phyloP scores from a whole-genome alignment of 2,888 invertebrate species.

The Latheticus oryzae region DNA sequence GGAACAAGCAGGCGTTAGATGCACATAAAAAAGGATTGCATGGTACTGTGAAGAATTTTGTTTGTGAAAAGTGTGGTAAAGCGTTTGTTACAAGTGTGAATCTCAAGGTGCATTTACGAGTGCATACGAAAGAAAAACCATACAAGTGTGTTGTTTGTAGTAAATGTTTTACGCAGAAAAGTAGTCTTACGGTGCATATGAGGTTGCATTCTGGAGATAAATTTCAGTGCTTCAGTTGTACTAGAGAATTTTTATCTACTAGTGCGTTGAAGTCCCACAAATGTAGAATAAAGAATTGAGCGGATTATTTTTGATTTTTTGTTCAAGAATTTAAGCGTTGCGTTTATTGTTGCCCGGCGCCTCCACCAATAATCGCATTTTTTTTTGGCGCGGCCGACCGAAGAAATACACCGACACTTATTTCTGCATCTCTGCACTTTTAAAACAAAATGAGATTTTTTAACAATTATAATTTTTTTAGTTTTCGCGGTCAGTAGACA shows the following conservation, averaged over 20 bases:
- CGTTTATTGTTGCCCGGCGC: neutral
- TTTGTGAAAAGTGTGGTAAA: constrained; percentile 59
- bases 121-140: constrained; percentile 69
- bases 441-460: too few species aligned
- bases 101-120: constrained; percentile 67
- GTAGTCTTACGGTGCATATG: constrained; percentile 67
- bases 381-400: too few species aligned
- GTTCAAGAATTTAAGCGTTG: neutral
- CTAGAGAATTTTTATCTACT: neutral
- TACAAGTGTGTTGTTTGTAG: constrained; percentile 67
- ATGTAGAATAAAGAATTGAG: too few species aligned
- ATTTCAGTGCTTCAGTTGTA: constrained; percentile 51
- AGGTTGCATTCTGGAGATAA: constrained; percentile 62
- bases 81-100: constrained; percentile 58
- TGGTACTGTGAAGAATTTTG: neutral
- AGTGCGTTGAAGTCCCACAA: constrained; percentile 66
- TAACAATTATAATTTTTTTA: too few species aligned
- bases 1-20: neutral
- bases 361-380: too few species aligned
- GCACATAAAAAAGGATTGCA: constrained; percentile 1
- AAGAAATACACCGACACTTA: too few species aligned
- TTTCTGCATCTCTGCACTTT: too few species aligned
- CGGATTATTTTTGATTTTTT: neutral
- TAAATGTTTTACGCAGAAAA: constrained; percentile 66
- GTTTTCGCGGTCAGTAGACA: too few species aligned